Evolutionary conservation across 1,140 invertebrate species (phyloP), one percentile per base, ranked within the genome.

Genomic region (Megathymus violae): DNA sequence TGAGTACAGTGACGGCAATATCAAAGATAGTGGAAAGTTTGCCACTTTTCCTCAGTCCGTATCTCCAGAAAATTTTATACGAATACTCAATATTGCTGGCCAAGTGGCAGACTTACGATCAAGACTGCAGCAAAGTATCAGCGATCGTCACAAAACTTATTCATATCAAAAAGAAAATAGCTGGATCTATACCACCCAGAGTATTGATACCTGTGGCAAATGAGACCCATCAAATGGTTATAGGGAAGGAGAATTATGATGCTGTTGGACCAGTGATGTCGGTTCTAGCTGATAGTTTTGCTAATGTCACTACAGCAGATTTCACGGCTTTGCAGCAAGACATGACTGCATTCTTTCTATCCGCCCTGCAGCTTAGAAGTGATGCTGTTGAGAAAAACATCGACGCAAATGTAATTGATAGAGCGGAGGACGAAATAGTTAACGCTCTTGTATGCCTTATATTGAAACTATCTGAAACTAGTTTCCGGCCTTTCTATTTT

Each of bases 401-500:
- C 10, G 78, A 89, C 38, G 34, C 66, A 9, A 66, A 82, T 6
- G 67, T 87, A 1, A 76, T 92, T 14, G 80, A 92, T 25, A 64
- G 84, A 4, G 91, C 93, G 4, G 97, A 99, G 91, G 92, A 93
- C 10, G 91, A 93, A 77, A 93, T 97, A 0, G 93, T 97, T 0
- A 94, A 95, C 51, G 93, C 96, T 0, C 83, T 98, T 14, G 94
- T 96, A 3, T 91, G 93, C 31, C 92, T 98, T 54, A 94, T 98
- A 14, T 88, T 98, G 4, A 98, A 98, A 85, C 85, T 99, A 11
- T 98, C 97, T 7, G 98, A 98, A 85, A 94, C 94, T 0, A 94
- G 94, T 13, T 99, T 99, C 82, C 93, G 96, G 68, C 96, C 97
- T 2, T 93, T 98, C 47, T 97, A 97, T 86, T 95, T 95, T 63